Evolutionary conservation across 2,113 vertebrate genomes (phyloP).

Genomic region (Corvus moneduloides): DNA sequence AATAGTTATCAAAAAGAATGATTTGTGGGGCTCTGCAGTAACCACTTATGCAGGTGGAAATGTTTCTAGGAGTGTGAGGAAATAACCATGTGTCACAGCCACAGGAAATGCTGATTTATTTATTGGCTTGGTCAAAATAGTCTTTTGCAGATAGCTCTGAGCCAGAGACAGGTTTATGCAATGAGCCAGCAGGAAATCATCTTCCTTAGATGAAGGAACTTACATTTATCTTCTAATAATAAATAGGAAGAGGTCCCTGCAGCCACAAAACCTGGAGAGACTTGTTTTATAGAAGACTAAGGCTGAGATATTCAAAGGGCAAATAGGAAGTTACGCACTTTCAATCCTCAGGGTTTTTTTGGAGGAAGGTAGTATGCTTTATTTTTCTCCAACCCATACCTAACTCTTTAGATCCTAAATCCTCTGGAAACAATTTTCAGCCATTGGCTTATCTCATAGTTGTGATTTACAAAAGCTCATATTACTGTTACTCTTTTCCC

Average conservation of each 20-base stretch:
- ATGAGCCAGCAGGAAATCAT: neutral
- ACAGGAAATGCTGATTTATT: slow-evolving; percentile 55
- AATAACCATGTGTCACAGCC: neutral
- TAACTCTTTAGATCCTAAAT: neutral
- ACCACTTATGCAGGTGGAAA: neutral
- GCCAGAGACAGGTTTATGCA: neutral
- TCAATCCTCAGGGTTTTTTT: neutral
- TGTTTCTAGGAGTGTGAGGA: slow-evolving; percentile 25
- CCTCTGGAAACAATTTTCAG: neutral
- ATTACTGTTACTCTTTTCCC: neutral
- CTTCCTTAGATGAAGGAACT: slow-evolving; percentile 6
- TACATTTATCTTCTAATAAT: neutral
- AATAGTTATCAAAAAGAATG: neutral
- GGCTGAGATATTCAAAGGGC: neutral
- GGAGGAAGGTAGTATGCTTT: neutral
- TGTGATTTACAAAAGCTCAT: neutral
- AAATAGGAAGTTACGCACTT: neutral
- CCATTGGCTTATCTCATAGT: neutral
- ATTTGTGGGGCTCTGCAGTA: neutral
- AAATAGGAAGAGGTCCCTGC: slow-evolving; percentile 1
- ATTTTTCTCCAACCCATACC: neutral
- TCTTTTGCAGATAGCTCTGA: neutral
- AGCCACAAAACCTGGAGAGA: neutral
- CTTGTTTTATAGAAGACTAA: neutral
- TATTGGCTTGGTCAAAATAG: neutral